Evolutionary conservation across 1,140 invertebrate genomes (phyloP).

Genomic region (Nebria ingens): DNA sequence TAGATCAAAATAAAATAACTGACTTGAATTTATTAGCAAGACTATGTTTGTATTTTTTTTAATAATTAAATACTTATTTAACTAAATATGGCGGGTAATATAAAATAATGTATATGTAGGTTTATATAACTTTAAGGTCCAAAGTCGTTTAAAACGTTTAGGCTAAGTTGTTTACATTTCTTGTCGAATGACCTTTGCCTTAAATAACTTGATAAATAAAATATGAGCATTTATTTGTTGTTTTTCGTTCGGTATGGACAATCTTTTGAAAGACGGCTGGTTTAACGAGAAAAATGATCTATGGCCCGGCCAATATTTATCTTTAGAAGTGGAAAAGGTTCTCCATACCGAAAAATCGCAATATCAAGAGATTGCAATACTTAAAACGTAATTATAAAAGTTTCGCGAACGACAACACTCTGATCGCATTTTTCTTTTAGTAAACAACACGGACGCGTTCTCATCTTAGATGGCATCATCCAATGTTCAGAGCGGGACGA

Average conservation of each 20-base stretch:
- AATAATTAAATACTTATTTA: too few relatives aligned
- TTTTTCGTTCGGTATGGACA: not conserved
- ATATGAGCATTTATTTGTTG: not conserved
- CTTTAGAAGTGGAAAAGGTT: conserved; percentile 76
- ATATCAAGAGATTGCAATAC: conserved; percentile 82
- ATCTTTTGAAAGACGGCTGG: conserved; percentile 64
- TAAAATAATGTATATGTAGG: too few relatives aligned
- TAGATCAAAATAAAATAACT: too few relatives aligned
- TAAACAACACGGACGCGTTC: conserved; percentile 73
- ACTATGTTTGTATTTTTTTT: too few relatives aligned
- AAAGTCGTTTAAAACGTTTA: too few relatives aligned
- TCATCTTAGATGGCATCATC: conserved; percentile 93
- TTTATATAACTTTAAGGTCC: too few relatives aligned
- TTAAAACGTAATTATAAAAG: conserved; percentile 63
- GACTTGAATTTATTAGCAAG: too few relatives aligned
- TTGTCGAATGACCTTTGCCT: not conserved
- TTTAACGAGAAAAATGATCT: conserved; percentile 80
- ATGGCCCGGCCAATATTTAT: conserved; percentile 88
- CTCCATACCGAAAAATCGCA: conserved; percentile 73
- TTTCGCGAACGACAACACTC: not conserved
- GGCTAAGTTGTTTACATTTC: not conserved
- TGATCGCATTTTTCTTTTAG: conserved; percentile 39
- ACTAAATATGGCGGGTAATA: too few relatives aligned
- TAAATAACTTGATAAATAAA: not conserved
- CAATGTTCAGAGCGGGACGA: conserved; percentile 96